Conservation (phyloP, 2,888 invertebrate species). For the Heteromyza rotundicornis region DNA sequence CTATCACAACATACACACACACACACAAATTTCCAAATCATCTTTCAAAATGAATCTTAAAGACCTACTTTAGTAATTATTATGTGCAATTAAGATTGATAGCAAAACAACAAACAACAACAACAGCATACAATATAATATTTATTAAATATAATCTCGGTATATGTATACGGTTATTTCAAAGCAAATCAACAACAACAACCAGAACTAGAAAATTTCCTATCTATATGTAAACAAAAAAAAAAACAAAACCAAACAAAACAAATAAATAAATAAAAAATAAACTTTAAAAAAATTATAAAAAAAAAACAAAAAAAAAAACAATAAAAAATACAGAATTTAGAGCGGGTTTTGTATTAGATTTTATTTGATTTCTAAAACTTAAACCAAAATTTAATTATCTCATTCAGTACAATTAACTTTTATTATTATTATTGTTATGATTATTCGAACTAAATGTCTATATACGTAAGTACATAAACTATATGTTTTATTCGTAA, state of each 20-base stretch:
- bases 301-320: constrained; percentile 2
- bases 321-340: not conserved
- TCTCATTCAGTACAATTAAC: not conserved
- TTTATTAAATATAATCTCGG: constrained; percentile 1
- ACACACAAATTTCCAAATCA: not conserved
- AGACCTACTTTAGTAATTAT: not conserved
- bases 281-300: not conserved
- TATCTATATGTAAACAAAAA: not conserved
- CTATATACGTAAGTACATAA: too few species aligned
- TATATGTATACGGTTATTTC: constrained; percentile 35
- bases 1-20: not conserved
- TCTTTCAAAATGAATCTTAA: not conserved
- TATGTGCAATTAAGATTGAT: too few species aligned
- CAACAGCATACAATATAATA: too few species aligned
- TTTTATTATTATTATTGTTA: too few species aligned
- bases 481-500: too few species aligned
- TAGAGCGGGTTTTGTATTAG: not conserved
- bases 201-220: not conserved
- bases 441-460: too few species aligned
- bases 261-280: too few species aligned
- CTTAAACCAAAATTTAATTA: not conserved
- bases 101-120: too few species aligned
- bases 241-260: constrained; percentile 4
- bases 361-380: not conserved
- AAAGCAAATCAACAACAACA: constrained; percentile 9